Evolutionary conservation across 2,113 vertebrate species (phyloP).

Genomic region (Merops nubicus): DNA sequence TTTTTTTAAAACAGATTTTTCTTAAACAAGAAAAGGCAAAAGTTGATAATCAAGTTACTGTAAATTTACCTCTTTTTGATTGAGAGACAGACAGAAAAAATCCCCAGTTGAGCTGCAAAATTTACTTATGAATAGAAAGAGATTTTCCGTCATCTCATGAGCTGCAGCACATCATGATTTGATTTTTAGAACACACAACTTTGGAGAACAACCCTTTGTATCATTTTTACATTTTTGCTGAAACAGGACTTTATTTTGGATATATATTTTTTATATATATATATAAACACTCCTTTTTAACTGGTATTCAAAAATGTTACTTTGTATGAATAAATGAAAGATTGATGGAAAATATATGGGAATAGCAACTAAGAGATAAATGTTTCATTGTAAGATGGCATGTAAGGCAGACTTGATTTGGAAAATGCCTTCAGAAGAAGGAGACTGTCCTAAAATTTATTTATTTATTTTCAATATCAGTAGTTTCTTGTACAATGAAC

Average conservation of each 20-base stretch:
- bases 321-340: background rate
- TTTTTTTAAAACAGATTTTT: background rate
- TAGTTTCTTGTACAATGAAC: background rate
- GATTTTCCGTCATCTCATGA: background rate
- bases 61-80: background rate
- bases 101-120: background rate
- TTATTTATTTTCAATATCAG: background rate
- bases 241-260: background rate
- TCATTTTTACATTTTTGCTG: background rate
- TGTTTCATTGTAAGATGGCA: constrained; percentile 15
- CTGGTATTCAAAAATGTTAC: background rate
- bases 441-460: background rate
- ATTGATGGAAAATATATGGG: background rate
- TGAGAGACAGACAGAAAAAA: background rate
- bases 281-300: background rate
- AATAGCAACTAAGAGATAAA: background rate
- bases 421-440: background rate
- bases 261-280: background rate
- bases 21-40: background rate
- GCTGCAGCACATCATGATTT: background rate
- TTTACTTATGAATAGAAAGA: background rate
- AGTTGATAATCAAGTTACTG: background rate
- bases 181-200: background rate
- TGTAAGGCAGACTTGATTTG: background rate
- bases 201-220: background rate